phyloP scores from a whole-genome alignment of 2,113 vertebrate species.

The Falcunculus frontatus region DNA sequence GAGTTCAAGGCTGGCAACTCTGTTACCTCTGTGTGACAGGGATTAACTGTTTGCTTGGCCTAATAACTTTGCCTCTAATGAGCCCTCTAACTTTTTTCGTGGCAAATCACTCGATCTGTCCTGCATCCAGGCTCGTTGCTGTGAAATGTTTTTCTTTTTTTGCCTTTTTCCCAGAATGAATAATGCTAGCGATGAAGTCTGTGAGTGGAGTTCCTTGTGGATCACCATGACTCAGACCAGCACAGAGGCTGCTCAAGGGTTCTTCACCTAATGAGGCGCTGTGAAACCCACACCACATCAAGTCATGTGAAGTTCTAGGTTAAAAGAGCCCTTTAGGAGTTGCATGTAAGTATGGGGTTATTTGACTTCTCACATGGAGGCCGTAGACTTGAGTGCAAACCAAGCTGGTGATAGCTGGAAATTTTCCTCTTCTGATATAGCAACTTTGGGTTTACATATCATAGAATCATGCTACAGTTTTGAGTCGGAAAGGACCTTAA shows the following conservation, averaged over 20 bases:
- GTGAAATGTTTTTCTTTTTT: not conserved
- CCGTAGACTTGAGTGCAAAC: not conserved
- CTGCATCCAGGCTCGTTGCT: not conserved
- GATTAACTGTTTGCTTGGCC: conserved; percentile 63
- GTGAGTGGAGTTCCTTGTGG: not conserved
- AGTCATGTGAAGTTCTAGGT: not conserved
- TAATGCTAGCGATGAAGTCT: not conserved
- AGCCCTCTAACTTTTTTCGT: conserved; percentile 17
- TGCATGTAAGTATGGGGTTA: not conserved
- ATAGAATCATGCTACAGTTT: not conserved
- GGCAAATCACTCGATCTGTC: conserved; percentile 27
- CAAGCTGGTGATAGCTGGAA: not conserved
- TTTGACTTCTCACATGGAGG: not conserved
- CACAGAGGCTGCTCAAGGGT: not conserved
- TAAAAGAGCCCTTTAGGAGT: not conserved
- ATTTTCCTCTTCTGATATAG: not conserved
- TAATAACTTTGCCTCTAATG: conserved; percentile 63
- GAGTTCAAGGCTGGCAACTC: conserved; percentile 56
- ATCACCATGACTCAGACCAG: not conserved
- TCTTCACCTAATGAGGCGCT: not conserved
- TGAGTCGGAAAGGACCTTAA: not conserved
- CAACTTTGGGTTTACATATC: not conserved
- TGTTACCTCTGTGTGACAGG: conserved; percentile 62
- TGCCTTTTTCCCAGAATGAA: not conserved
- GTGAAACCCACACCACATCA: not conserved